These are phyloP conservation scores for Caiman crocodilus DNA, from an alignment of 2,797 vertebrate species.

Conservation along the genomic window DNA sequence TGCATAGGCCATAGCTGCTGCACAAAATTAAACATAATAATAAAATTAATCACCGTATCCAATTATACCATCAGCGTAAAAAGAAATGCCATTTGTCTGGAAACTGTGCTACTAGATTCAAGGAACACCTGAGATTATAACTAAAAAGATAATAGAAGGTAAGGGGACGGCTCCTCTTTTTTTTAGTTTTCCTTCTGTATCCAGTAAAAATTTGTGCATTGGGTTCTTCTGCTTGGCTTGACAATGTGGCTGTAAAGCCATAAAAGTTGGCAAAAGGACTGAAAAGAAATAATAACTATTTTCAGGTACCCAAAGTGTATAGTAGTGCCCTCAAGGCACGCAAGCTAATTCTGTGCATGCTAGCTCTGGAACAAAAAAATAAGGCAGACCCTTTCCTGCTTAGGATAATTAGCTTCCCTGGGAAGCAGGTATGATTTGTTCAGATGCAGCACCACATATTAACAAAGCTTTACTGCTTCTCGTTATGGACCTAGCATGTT, in stretches of 20 bases:
- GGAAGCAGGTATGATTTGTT: no score
- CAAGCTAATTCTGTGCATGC: no score
- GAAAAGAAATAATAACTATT: background rate
- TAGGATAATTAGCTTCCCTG: no score
- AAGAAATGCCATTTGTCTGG: background rate
- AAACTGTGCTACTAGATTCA: background rate
- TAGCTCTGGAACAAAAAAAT: no score
- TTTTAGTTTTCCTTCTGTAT: background rate
- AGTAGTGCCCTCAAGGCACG: no score
- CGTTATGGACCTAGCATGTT: no score
- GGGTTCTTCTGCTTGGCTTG: background rate
- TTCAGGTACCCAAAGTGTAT: no score
- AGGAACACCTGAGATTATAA: background rate
- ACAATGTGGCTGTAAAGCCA: background rate
- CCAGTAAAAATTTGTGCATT: background rate
- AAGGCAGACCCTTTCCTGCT: no score
- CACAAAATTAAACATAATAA: background rate
- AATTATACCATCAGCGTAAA: background rate
- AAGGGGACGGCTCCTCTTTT: background rate
- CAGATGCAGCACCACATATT: no score
- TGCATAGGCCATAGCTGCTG: background rate
- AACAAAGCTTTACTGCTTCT: no score
- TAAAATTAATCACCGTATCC: background rate
- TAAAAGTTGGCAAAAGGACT: background rate
- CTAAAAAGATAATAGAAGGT: background rate